Conservation (phyloP, 2,113 vertebrate species). For the Hydropotes inermis region DNA sequence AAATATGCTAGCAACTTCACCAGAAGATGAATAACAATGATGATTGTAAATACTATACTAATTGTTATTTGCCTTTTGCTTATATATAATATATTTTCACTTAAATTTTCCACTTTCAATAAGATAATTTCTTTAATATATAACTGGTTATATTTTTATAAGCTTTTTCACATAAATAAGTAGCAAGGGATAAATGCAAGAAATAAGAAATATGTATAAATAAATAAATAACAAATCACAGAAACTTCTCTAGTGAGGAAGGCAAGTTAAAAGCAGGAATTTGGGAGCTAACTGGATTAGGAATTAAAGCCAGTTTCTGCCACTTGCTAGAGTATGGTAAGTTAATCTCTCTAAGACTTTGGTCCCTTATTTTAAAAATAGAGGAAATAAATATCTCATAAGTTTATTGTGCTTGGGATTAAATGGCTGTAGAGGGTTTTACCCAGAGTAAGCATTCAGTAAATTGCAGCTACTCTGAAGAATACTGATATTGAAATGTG, state of each 20-base stretch:
- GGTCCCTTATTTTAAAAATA: not conserved
- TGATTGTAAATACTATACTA: not conserved
- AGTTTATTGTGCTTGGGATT: not conserved
- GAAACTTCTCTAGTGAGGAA: not conserved
- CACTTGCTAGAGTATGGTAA: not conserved
- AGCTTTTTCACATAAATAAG: not conserved
- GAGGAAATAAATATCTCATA: not conserved
- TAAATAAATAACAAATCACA: not conserved
- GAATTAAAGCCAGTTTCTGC: not conserved
- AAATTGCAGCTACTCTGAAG: not conserved
- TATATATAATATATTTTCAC: not conserved
- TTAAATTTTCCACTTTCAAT: not conserved
- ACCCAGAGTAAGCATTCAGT: not conserved
- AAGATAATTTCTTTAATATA: not conserved
- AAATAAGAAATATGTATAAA: not conserved
- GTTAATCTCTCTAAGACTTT: not conserved
- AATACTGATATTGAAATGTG: not conserved
- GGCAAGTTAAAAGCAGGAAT: not conserved
- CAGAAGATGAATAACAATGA: not conserved
- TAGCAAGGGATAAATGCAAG: not conserved
- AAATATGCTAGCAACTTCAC: not conserved
- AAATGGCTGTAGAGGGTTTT: slow-evolving; percentile 13
- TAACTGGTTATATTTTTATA: not conserved
- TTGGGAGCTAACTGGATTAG: not conserved
- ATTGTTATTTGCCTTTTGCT: not conserved